Percentiles rank a stretch among this genome's conserved stretches.
Conservation (phyloP, 1,140 invertebrate species). For the Lithobius niger region DNA sequence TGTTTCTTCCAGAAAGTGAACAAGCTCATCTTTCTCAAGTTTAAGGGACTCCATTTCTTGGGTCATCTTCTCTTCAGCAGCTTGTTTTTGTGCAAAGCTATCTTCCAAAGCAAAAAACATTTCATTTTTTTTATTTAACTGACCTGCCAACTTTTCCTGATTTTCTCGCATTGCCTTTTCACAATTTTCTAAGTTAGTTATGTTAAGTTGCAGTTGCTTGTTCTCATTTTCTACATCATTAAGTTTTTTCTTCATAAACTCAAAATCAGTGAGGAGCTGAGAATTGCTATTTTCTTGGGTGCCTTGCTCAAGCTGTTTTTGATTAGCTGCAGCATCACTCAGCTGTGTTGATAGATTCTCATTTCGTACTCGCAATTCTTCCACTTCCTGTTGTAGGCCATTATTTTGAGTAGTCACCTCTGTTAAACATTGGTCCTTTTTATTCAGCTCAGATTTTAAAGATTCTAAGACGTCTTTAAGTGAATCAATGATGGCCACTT, state of each 20-base stretch:
- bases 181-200: too few species aligned
- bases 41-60: too few species aligned
- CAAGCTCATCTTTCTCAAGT: neutral
- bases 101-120: too few species aligned
- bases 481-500: neutral
- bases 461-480: neutral
- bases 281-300: too few species aligned
- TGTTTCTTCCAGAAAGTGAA: neutral
- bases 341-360: neutral
- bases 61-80: too few species aligned
- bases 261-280: too few species aligned
- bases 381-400: neutral
- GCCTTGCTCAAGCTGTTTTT: too few species aligned
- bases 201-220: too few species aligned
- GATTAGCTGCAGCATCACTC: too few species aligned
- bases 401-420: neutral
- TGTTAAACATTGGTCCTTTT: neutral
- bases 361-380: neutral
- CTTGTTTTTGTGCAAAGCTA: too few species aligned
- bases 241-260: too few species aligned
- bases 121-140: neutral
- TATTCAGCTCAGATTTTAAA: neutral
- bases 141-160: neutral
- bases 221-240: too few species aligned
- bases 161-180: neutral